Percentiles rank a stretch among this genome's conserved stretches.
These are phyloP conservation scores for Netelia inedita DNA, from an alignment of 2,888 invertebrate species.

Conservation along the genomic window DNA sequence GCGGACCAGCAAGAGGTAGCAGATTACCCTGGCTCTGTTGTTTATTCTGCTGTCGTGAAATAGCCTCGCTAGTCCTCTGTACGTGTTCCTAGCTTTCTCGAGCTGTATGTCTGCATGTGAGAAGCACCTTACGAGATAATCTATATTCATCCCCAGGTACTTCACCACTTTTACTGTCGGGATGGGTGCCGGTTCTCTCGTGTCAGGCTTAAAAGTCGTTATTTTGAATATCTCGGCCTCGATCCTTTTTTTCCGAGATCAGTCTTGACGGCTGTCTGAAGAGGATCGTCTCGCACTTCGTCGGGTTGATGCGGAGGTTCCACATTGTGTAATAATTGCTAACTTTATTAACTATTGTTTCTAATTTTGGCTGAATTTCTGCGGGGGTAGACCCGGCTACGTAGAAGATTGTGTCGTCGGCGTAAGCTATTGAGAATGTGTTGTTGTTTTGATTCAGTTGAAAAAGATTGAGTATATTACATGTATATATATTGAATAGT, in stretches of 20 bases:
- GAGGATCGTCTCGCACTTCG: conserved; percentile 16
- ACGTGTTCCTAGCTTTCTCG: neutral
- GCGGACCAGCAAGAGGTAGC: conserved; percentile 25
- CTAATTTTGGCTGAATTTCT: conserved; percentile 11
- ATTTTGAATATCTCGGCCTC: neutral
- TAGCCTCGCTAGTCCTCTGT: neutral
- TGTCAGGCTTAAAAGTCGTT: neutral
- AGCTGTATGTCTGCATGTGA: neutral
- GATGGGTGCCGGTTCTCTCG: neutral
- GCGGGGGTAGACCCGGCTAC: neutral
- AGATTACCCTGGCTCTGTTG: conserved; percentile 1
- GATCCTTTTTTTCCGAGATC: neutral
- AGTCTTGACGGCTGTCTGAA: conserved; percentile 14
- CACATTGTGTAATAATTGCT: conserved; percentile 11
- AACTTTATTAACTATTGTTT: neutral
- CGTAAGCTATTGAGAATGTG: conserved; percentile 10
- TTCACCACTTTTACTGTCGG: conserved; percentile 3
- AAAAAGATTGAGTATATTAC: neutral
- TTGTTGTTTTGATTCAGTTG: neutral
- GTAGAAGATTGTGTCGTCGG: conserved; percentile 16
- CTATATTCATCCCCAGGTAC: neutral
- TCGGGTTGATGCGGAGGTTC: conserved; percentile 20
- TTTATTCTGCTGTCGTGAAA: conserved; percentile 14
- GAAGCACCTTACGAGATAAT: neutral
- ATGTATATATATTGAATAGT: conserved; percentile 8